These are phyloP conservation scores for Halcyon chelicuti DNA, from an alignment of 2,797 vertebrate genomes.

Conservation along the genomic window DNA sequence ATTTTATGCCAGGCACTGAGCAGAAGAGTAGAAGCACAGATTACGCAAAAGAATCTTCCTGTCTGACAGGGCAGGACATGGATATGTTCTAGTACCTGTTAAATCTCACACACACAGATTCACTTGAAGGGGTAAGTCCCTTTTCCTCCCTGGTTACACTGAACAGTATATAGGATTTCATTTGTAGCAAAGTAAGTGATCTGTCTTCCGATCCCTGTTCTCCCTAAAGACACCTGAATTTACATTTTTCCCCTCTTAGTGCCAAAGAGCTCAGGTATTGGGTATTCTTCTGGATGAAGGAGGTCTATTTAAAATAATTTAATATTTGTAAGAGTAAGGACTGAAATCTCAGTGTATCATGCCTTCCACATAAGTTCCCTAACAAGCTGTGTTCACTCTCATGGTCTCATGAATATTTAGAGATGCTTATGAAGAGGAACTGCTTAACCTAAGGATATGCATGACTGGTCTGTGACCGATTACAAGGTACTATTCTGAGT, in stretches of 20 bases:
- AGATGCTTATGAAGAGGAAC: not conserved
- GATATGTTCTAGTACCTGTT: not conserved
- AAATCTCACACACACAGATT: not conserved
- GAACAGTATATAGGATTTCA: not conserved
- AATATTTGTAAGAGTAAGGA: not conserved
- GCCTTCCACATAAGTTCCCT: not conserved
- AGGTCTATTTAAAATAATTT: not conserved
- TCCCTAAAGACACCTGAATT: not conserved
- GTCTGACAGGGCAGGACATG: not conserved
- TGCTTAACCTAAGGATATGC: not conserved
- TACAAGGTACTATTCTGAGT: not conserved
- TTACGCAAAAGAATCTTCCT: accelerated
- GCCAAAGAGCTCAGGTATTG: not conserved
- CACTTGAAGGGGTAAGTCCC: not conserved
- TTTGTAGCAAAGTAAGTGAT: not conserved
- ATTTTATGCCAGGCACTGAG: not conserved
- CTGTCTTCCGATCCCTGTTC: not conserved
- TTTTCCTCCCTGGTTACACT: not conserved
- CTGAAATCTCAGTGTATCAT: not conserved
- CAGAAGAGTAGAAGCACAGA: not conserved
- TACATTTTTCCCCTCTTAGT: not conserved
- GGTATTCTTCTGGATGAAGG: not conserved
- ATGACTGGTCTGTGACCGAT: not conserved
- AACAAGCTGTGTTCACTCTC: not conserved
- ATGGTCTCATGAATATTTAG: not conserved